Evolutionary conservation across 1,140 invertebrate genomes (phyloP).

Genomic region (Cydia strobilella): DNA sequence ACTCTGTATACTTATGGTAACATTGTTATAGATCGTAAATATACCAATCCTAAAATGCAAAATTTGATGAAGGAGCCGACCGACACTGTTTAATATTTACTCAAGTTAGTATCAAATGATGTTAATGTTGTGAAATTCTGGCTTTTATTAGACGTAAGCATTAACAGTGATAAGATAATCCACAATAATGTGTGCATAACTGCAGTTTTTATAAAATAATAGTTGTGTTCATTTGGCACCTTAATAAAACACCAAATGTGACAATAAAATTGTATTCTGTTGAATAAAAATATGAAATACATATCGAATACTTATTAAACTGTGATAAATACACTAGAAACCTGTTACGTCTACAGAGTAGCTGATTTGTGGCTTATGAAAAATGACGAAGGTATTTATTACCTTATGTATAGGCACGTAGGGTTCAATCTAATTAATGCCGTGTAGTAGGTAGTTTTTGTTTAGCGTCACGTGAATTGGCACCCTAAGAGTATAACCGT

Average conservation of each 20-base stretch:
- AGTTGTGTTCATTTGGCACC: too few species aligned
- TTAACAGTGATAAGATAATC: too few species aligned
- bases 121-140: too few species aligned
- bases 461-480: not conserved
- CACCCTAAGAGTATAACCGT: not conserved
- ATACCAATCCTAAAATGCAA: too few species aligned
- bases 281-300: slow-evolving; percentile 67
- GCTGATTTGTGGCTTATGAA: slow-evolving; percentile 17
- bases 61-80: too few species aligned
- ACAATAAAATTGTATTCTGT: slow-evolving; percentile 67
- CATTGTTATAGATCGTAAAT: too few species aligned
- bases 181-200: too few species aligned
- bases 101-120: too few species aligned
- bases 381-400: slow-evolving; percentile 25
- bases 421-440: not conserved
- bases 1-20: too few species aligned
- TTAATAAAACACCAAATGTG: slow-evolving; percentile 56
- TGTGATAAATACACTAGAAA: slow-evolving; percentile 28
- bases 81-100: too few species aligned
- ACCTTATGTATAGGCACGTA: not conserved
- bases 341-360: not conserved
- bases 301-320: slow-evolving; percentile 42
- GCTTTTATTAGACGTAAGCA: too few species aligned
- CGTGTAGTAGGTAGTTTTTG: not conserved
- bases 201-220: too few species aligned